Evolutionary conservation across 2,888 invertebrate genomes (phyloP), one percentile per base, ranked within the genome.

Genomic region (Andrena bicolor): DNA sequence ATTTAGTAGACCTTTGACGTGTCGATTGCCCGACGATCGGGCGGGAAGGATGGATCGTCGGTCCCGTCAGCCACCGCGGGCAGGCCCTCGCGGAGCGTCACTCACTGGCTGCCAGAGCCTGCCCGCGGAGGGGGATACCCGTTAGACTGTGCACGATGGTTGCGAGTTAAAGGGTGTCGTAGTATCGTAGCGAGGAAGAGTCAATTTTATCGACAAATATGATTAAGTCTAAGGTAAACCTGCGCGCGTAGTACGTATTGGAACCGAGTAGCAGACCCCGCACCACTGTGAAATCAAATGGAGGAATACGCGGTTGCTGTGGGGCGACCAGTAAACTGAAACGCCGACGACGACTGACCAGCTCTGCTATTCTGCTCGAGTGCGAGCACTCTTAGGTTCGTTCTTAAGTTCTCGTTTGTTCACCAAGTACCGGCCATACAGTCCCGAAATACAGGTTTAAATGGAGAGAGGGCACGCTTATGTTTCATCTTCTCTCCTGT

Each of bases 141-240:
- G 23, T 23, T 20, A 23, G n/a, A 1, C 16, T 51, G 2, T 51
- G 2, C 10, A 8, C n/a, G 60, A 49, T 72, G 61, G 53, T 3
- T 49, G 23, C 28, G 26, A 41, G 64, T 56, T 23, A 4, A 10
- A 23, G 26, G 63, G 69, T 78, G 73, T 23, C 53, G 64, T 75
- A 70, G 41, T 69, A 76, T 61, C 35, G 66, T 76, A 71, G 74
- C 61, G 76, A 68, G 72, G 81, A 84, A 83, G 83, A 78, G 90
- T 90, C 89, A 89, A 89, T 90, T 90, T 85, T 87, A 83, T 84
- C 85, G 88, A 90, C 88, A 89, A 88, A 86, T 90, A 88, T 83
- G 80, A 89, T 88, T 88, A 89, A 82, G 84, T 80, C 80, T 83
- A 85, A 79, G 65, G 60, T 84, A 84, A 85, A 23, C 51, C 71